Evolutionary conservation across 2,888 invertebrate species (phyloP).

Genomic region (Amblyjoppa fuscipennis): DNA sequence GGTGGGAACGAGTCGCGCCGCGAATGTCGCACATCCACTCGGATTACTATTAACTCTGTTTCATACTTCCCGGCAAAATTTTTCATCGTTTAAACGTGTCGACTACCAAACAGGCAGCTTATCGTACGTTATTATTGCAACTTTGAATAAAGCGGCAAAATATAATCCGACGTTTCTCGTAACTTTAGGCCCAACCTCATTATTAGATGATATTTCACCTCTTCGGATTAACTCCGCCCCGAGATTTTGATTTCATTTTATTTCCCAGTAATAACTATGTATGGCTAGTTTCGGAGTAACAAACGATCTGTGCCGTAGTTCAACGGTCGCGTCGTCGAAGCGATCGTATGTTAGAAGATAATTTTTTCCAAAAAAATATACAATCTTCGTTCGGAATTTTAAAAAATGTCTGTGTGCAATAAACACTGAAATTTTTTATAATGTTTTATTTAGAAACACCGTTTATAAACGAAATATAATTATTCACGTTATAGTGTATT

Average conservation of each 20-base stretch:
- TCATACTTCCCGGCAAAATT: constrained; percentile 56
- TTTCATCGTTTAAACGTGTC: constrained; percentile 58
- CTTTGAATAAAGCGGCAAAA: constrained; percentile 49
- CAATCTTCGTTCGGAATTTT: background rate
- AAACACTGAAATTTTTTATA: too few relatives aligned
- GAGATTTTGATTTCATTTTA: constrained; percentile 18
- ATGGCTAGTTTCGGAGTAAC: background rate
- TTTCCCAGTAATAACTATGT: background rate
- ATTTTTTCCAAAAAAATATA: background rate
- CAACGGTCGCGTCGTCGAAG: background rate
- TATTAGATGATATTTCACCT: constrained; percentile 67
- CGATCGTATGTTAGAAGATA: background rate
- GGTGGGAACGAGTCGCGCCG: constrained; percentile 26
- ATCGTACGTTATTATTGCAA: background rate
- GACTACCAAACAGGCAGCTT: background rate
- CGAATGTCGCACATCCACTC: constrained; percentile 61
- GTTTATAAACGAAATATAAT: too few relatives aligned
- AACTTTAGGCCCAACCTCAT: constrained; percentile 62
- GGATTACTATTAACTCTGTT: constrained; percentile 71
- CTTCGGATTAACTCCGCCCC: constrained; percentile 48
- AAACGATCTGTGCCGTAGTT: background rate
- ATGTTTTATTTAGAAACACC: background rate
- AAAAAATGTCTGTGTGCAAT: background rate
- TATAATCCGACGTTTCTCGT: constrained; percentile 66
- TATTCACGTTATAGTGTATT: too few relatives aligned